Conservation (phyloP, 2,888 invertebrate species). For the Eueremaeus valkanovi region DNA sequence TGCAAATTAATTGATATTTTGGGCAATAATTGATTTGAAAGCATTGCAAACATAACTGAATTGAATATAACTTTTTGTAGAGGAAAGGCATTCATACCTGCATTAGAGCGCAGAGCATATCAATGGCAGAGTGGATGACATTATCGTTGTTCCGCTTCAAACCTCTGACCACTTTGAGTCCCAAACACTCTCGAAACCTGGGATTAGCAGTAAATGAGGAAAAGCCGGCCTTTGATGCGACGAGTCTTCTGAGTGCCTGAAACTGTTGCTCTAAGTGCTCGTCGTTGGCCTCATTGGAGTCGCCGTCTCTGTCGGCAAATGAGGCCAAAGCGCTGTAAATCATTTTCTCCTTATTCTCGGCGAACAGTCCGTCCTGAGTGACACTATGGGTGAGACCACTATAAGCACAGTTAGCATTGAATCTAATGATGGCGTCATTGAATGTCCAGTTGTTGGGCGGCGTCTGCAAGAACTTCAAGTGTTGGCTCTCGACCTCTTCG, state of each 20-base stretch:
- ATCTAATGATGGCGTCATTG: conserved; percentile 80
- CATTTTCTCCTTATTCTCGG: conserved; percentile 76
- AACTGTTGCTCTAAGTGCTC: conserved; percentile 78
- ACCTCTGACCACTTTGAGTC: conserved; percentile 83
- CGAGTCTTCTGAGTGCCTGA: conserved; percentile 83
- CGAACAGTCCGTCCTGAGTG: conserved; percentile 70
- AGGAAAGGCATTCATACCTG: conserved; percentile 58
- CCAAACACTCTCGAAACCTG: conserved; percentile 91
- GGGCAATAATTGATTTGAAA: no score
- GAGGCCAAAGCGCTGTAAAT: conserved; percentile 85
- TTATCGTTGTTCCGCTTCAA: conserved; percentile 80
- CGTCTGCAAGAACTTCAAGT: conserved; percentile 71
- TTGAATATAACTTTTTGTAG: no score
- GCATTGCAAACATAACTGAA: no score
- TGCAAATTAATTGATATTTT: no score
- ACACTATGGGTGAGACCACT: conserved; percentile 94
- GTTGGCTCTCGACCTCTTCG: conserved; percentile 89
- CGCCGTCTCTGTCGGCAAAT: conserved; percentile 66
- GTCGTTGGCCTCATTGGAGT: conserved; percentile 60
- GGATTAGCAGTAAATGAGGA: conserved; percentile 85
- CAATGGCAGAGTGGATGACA: conserved; percentile 91
- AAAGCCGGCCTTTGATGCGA: conserved; percentile 97
- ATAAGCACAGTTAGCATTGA: conserved; percentile 96
- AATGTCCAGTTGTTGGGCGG: conserved; percentile 61
- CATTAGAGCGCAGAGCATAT: conserved; percentile 95